These are phyloP conservation scores for Semnornis frantzii DNA, from an alignment of 2,113 vertebrate genomes.

Conservation along the genomic window DNA sequence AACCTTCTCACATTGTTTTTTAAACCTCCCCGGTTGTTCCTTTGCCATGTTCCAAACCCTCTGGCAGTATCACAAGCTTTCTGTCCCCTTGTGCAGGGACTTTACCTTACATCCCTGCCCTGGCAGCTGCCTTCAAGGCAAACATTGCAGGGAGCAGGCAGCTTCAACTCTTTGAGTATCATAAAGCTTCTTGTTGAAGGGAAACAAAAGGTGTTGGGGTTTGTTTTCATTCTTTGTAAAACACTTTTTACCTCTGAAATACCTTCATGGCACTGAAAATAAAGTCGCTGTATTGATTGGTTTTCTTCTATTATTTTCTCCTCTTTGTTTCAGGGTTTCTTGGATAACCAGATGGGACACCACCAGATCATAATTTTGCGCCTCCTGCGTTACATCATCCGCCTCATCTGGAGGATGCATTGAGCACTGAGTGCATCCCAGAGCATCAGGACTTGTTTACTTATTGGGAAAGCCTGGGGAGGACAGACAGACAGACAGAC, in stretches of 20 bases:
- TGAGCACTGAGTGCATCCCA: background rate
- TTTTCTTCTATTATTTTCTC: background rate
- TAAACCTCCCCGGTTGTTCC: background rate
- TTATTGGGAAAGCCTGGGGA: background rate
- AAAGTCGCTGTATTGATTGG: accelerated
- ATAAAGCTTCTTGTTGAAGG: background rate
- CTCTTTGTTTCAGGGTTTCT: slow-evolving; percentile 67
- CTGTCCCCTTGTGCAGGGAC: background rate
- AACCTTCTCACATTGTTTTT: background rate
- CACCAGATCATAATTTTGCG: slow-evolving; percentile 74
- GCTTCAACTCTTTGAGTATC: background rate
- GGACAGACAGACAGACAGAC: background rate
- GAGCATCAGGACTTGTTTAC: background rate
- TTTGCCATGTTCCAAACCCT: background rate
- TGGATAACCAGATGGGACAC: slow-evolving; percentile 51
- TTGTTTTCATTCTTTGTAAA: background rate
- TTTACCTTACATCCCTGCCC: accelerated
- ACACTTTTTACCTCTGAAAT: background rate
- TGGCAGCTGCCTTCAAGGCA: background rate
- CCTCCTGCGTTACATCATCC: slow-evolving; percentile 75
- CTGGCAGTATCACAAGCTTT: accelerated
- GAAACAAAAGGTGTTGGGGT: accelerated
- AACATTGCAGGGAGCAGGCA: background rate
- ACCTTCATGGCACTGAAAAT: background rate
- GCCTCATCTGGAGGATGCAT: slow-evolving; percentile 78